Evolutionary conservation across 2,888 invertebrate species (phyloP), one percentile per base, ranked within the genome.

Genomic region (Chloroclysta siterata): DNA sequence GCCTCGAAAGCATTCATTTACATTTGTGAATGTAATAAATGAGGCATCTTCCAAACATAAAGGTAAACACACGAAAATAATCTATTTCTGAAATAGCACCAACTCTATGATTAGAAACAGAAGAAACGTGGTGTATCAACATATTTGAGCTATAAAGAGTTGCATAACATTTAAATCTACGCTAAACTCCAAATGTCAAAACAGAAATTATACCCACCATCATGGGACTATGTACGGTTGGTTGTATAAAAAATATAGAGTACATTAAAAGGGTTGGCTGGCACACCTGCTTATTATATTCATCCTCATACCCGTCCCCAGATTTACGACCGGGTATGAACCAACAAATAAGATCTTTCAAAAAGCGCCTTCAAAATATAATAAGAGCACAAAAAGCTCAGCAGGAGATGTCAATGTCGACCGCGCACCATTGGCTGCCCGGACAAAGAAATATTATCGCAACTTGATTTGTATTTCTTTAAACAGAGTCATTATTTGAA

Each of bases 21-120:
- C 89, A 90, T 90, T 87, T 85, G 87, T 87, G 86, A 89, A 90
- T 89, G 90, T 90, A 88, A 90, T 90, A 92, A 91, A 92, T 89
- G 90, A 87, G 85, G 87, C 86, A 91, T 89, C 87, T 85, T 80
- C 82, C 83, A 84, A 89, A 89, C 85, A 88, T 88, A 82, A 88
- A 88, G 86, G 84, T 87, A 85, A 87, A 84, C 82, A 76, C 71
- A 83, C 79, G 77, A 82, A 87, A 82, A 81, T 84, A 83, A 71
- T 77, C 83, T 84, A 83, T 81, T 84, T 84, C 79, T 78, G 78
- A 74, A 77, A 77, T 76, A 78, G 68, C 74, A 68, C 70, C 73
- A 70, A 67, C 68, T 75, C 75, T 74, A 78, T 79, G 76, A 79
- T 79, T 81, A 79, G 76, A 76, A 77, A 73, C 75, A 77, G 76